Evolutionary conservation across 2,797 vertebrate genomes (phyloP).

Genomic region (Onychomys arenicola): DNA sequence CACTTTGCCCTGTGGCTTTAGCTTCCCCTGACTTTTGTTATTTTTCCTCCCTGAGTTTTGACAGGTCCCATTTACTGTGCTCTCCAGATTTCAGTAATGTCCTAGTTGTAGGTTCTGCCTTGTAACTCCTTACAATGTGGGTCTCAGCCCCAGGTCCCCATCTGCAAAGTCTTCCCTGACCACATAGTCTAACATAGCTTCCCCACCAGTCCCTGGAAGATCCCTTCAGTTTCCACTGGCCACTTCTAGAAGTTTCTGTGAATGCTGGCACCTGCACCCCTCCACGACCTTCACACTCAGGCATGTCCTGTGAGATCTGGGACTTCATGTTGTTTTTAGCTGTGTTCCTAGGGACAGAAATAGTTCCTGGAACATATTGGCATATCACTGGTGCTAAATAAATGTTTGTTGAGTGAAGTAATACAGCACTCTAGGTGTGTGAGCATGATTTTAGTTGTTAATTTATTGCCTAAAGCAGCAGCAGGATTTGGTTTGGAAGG

Average conservation of each 20-base stretch:
- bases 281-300: background rate
- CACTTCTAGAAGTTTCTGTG: background rate
- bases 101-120: background rate
- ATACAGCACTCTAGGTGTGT: background rate
- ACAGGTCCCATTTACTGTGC: background rate
- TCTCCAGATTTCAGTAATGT: background rate
- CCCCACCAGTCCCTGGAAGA: background rate
- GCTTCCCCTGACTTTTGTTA: background rate
- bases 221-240: background rate
- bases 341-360: background rate
- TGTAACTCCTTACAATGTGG: background rate
- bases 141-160: background rate
- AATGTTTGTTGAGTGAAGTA: background rate
- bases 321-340: background rate
- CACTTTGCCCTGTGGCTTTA: background rate
- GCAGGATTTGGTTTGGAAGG: background rate
- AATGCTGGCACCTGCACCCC: background rate
- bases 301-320: background rate
- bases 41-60: background rate
- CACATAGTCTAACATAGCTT: accelerated
- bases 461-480: background rate
- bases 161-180: background rate
- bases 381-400: background rate
- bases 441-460: background rate
- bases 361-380: background rate